Percentiles rank a stretch among this genome's conserved stretches.
These are phyloP conservation scores for Actias luna DNA, from an alignment of 2,888 invertebrate genomes.

Conservation along the genomic window DNA sequence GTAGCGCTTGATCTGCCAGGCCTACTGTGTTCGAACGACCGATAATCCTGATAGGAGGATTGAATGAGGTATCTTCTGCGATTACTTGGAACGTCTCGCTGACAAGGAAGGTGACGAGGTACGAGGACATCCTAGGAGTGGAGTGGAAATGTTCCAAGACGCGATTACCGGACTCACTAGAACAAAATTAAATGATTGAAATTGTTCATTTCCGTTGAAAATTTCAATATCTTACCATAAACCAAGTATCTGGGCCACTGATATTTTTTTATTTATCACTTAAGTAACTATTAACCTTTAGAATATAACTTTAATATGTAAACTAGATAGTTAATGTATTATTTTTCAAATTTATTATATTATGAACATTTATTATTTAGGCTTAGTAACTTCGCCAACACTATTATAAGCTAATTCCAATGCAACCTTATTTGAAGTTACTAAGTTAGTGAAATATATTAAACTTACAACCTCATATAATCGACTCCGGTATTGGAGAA, in stretches of 20 bases:
- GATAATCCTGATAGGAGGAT: conserved; percentile 66
- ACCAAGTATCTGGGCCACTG: too few relatives aligned
- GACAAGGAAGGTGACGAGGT: conserved; percentile 92
- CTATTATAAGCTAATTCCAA: not conserved
- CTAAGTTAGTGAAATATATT: not conserved
- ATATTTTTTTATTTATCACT: too few relatives aligned
- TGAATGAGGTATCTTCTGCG: conserved; percentile 54
- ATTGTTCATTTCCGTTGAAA: not conserved
- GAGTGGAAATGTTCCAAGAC: conserved; percentile 63
- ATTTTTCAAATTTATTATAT: not conserved
- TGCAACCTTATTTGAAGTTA: not conserved
- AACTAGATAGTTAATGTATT: not conserved
- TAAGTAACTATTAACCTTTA: too few relatives aligned
- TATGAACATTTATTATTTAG: not conserved
- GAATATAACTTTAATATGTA: not conserved
- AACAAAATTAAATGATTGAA: conserved; percentile 24
- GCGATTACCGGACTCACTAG: conserved; percentile 43
- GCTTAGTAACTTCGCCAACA: not conserved
- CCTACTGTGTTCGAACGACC: conserved; percentile 67
- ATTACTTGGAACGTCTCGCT: conserved; percentile 69
- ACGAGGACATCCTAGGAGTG: conserved; percentile 89
- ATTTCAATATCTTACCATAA: too few relatives aligned
- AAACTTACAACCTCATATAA: conserved; percentile 42
- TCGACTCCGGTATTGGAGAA: conserved; percentile 84
- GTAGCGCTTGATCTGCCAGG: conserved; percentile 55